Conservation (phyloP, 2,113 vertebrate genomes). For the Gallinago paraguaiae region DNA sequence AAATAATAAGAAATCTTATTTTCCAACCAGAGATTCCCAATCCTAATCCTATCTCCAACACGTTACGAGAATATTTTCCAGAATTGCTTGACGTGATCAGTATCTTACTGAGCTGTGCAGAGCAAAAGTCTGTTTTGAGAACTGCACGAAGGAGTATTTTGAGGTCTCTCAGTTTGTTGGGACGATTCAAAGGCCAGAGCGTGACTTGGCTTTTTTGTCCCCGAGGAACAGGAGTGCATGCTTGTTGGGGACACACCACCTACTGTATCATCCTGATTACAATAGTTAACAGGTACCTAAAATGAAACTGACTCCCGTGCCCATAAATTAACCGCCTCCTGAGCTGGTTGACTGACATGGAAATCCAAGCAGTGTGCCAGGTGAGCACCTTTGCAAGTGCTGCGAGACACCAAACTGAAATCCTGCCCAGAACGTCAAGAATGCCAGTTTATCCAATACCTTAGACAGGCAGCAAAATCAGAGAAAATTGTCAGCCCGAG, state of each 20-base stretch:
- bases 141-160: neutral
- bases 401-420: neutral
- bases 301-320: neutral
- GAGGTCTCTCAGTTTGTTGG: neutral
- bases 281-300: neutral
- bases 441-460: neutral
- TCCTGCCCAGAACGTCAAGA: neutral
- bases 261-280: neutral
- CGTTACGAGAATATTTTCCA: neutral
- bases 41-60: neutral
- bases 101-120: neutral
- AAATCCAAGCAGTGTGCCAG: neutral
- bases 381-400: neutral
- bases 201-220: neutral
- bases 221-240: neutral
- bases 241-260: neutral
- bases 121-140: neutral
- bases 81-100: accelerated
- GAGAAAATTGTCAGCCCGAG: neutral
- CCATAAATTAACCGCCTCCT: neutral
- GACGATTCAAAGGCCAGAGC: neutral
- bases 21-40: neutral
- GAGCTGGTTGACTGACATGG: neutral
- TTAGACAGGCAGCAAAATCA: neutral
- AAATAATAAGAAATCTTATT: neutral